A percentile compares a stretch with the other conserved stretches of the same genome.
phyloP scores from a whole-genome alignment of 2,113 vertebrate species.

The Vombatus ursinus region DNA sequence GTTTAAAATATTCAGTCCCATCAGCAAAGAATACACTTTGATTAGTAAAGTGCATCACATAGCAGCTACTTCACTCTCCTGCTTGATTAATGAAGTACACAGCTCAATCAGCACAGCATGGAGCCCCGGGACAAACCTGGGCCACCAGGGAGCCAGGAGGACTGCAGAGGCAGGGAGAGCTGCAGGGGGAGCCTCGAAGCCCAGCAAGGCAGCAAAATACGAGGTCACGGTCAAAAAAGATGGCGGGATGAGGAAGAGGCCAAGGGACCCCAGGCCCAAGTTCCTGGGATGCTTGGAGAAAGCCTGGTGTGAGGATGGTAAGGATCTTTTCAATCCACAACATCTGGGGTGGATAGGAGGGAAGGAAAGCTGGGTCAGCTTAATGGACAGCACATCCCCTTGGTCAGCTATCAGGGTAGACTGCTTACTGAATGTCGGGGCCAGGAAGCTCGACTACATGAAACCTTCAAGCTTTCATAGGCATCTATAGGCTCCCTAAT shows the following conservation, averaged over 20 bases:
- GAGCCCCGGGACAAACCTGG: slow-evolving; percentile 66
- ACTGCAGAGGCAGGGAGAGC: not conserved
- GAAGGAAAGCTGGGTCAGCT: not conserved
- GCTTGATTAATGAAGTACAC: slow-evolving; percentile 83
- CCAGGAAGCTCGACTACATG: not conserved
- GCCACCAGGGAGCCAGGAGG: not conserved
- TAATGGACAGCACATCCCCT: not conserved
- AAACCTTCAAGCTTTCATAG: not conserved
- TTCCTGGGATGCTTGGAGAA: not conserved
- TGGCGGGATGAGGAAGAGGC: not conserved
- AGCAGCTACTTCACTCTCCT: slow-evolving; percentile 81
- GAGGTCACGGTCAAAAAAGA: not conserved
- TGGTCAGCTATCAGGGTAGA: not conserved
- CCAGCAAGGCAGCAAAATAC: not conserved
- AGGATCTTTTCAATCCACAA: not conserved
- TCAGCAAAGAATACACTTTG: slow-evolving; percentile 80
- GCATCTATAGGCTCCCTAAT: not conserved
- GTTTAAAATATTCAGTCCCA: slow-evolving; percentile 82
- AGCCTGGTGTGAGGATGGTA: not conserved
- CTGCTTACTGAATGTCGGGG: not conserved
- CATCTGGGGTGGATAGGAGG: not conserved
- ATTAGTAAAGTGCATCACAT: slow-evolving; percentile 82
- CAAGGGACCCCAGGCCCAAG: not conserved
- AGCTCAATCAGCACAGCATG: slow-evolving; percentile 81
- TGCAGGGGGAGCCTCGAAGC: not conserved